A percentile compares a stretch with the other conserved stretches of the same genome.
Evolutionary conservation across 2,113 vertebrate species (phyloP).

Genomic region (Datnioides undecimradiatus): DNA sequence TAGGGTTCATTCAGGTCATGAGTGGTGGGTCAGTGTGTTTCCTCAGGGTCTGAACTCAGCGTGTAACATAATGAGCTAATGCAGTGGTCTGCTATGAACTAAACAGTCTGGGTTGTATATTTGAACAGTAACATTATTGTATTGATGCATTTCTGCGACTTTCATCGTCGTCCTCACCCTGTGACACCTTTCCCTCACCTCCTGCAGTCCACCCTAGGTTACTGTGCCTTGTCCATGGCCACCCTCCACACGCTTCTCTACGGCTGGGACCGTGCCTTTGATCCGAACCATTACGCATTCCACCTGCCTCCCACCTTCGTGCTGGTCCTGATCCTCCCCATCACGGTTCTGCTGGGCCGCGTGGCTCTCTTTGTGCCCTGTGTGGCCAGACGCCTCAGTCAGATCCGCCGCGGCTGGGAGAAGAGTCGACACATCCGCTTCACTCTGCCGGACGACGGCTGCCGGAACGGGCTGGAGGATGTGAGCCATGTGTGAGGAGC

Average conservation of each 20-base stretch:
- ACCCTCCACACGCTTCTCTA: slow-evolving; percentile 91
- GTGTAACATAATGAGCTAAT: slow-evolving; percentile 37
- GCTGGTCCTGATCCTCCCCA: slow-evolving; percentile 87
- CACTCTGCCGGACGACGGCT: slow-evolving; percentile 64
- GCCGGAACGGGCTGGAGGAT: slow-evolving; percentile 59
- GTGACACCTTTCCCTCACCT: not conserved
- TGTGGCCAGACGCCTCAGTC: slow-evolving; percentile 80
- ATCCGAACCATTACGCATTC: slow-evolving; percentile 88
- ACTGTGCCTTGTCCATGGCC: slow-evolving; percentile 86
- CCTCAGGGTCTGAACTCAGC: slow-evolving; percentile 27
- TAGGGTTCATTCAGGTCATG: slow-evolving; percentile 31
- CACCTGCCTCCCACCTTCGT: slow-evolving; percentile 93
- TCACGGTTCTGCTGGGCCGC: slow-evolving; percentile 86
- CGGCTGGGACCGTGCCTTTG: slow-evolving; percentile 91
- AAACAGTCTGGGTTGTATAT: not conserved
- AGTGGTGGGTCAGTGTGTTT: slow-evolving; percentile 52
- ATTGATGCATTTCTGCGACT: not conserved
- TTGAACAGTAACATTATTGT: not conserved
- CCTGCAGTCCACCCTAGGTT: slow-evolving; percentile 91
- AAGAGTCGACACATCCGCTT: slow-evolving; percentile 72
- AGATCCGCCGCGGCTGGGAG: slow-evolving; percentile 95
- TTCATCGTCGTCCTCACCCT: not conserved
- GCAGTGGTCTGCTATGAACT: not conserved
- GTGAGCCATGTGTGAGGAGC: slow-evolving; percentile 76
- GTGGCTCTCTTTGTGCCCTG: slow-evolving; percentile 87